phyloP scores from a whole-genome alignment of 2,888 invertebrate species.

The Parnassius orleans region DNA sequence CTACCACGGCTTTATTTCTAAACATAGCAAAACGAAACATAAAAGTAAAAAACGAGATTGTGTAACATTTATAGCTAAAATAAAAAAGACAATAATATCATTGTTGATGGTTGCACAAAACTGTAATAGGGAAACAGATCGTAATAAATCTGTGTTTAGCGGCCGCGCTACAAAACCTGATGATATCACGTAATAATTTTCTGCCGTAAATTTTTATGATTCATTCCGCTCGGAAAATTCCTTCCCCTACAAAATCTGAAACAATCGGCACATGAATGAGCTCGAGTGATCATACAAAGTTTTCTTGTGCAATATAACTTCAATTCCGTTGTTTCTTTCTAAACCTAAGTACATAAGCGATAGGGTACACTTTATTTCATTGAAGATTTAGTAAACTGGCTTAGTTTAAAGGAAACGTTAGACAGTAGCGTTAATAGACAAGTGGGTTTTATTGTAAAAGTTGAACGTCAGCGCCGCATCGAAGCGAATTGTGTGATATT shows the following conservation, averaged over 20 bases:
- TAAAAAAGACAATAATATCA: neutral
- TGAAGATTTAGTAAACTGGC: neutral
- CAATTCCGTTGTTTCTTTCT: too few species aligned
- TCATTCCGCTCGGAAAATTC: neutral
- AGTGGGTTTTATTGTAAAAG: neutral
- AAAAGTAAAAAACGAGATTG: neutral
- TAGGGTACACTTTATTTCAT: neutral
- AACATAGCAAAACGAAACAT: too few species aligned
- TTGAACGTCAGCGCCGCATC: too few species aligned
- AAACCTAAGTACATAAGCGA: neutral
- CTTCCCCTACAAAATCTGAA: too few species aligned
- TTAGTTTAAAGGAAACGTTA: neutral
- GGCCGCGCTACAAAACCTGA: neutral
- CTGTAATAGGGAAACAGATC: neutral
- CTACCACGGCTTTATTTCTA: too few species aligned
- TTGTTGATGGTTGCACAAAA: neutral
- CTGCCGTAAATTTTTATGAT: slow-evolving; percentile 7
- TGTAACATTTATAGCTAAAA: neutral
- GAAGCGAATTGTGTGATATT: too few species aligned
- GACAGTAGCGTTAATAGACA: neutral
- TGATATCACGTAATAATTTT: slow-evolving; percentile 6
- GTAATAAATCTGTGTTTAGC: neutral
- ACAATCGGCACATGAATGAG: too few species aligned
- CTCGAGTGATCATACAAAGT: too few species aligned
- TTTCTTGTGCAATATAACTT: too few species aligned